A percentile compares a stretch with the other conserved stretches of the same genome.
These are phyloP conservation scores for Pampusana beccarii DNA, from an alignment of 2,113 vertebrate species.

Conservation along the genomic window DNA sequence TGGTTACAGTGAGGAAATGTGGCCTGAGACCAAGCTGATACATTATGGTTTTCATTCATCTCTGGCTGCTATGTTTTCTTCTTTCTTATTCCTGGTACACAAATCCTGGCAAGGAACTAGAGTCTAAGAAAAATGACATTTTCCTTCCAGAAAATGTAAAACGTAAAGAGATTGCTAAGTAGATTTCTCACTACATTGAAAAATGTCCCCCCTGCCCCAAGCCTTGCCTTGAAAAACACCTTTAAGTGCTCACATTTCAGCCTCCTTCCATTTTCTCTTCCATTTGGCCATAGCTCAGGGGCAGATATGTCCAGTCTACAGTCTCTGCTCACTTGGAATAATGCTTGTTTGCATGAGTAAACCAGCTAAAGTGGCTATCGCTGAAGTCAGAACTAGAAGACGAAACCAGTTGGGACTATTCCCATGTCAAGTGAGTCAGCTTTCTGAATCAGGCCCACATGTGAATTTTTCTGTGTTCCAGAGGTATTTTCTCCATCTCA, in stretches of 20 bases:
- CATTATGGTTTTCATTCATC: not conserved
- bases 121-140: not conserved
- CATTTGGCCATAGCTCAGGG: not conserved
- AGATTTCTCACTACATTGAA: not conserved
- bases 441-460: slow-evolving; percentile 22
- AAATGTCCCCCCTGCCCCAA: not conserved
- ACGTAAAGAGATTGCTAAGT: not conserved
- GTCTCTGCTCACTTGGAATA: slow-evolving; percentile 60
- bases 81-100: not conserved
- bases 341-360: slow-evolving; percentile 57
- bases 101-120: not conserved
- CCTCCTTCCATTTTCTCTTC: not conserved
- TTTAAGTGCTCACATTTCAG: not conserved
- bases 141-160: slow-evolving; percentile 18
- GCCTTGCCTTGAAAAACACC: not conserved
- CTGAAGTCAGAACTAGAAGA: slow-evolving; percentile 6
- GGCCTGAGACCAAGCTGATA: not conserved
- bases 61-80: not conserved
- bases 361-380: slow-evolving; percentile 52
- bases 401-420: slow-evolving; percentile 48
- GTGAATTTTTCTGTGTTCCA: not conserved
- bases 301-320: not conserved
- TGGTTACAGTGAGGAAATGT: not conserved
- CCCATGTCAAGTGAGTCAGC: slow-evolving; percentile 52
- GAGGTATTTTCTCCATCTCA: not conserved